Evolutionary conservation across 1,140 invertebrate species (phyloP).

Genomic region (Hormaphis cornu): DNA sequence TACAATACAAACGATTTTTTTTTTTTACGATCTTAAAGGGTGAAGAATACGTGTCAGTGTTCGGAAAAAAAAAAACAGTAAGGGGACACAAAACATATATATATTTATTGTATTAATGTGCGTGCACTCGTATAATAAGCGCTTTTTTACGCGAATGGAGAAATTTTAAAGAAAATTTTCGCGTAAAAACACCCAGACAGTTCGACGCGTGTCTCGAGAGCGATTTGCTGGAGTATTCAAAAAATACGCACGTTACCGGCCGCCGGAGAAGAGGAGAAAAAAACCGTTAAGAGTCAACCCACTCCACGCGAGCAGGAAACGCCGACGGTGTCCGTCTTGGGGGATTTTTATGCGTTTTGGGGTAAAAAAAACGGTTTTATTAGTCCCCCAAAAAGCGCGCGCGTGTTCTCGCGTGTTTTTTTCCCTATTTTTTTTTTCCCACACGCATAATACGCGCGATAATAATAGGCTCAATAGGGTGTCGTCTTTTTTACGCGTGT

Average conservation of each 20-base stretch:
- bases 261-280: neutral
- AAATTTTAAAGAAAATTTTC: neutral
- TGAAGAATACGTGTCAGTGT: no score
- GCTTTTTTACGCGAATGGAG: neutral
- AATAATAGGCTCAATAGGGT: slow-evolving; percentile 12
- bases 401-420: neutral
- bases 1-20: no score
- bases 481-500: slow-evolving; percentile 29
- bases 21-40: no score
- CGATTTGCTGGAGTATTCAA: no score
- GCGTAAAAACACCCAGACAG: neutral
- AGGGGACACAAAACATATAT: no score
- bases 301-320: no score
- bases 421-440: neutral
- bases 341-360: slow-evolving; percentile 18
- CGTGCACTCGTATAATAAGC: no score
- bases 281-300: slow-evolving; percentile 25
- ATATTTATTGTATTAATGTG: no score
- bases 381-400: slow-evolving; percentile 6
- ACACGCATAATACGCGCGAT: no score
- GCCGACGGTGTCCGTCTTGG: neutral
- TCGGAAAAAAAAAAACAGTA: no score
- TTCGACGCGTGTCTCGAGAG: no score
- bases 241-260: slow-evolving; percentile 1
- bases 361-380: slow-evolving; percentile 29